Conservation (phyloP, 1,140 invertebrate genomes). For the Heliconius hewitsoni region DNA sequence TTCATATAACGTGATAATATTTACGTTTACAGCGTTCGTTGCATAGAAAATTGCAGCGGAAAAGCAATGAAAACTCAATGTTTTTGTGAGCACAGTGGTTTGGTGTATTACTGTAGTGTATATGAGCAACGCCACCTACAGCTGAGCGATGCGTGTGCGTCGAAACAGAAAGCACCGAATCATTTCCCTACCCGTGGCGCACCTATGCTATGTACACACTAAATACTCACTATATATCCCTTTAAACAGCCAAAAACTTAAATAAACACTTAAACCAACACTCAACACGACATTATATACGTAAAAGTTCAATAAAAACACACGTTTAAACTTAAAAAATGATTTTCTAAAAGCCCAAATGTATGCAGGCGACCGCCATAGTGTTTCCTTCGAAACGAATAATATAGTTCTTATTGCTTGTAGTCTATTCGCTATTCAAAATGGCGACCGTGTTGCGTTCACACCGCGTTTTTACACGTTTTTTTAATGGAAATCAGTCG, state of each 20-base stretch:
- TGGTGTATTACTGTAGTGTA: neutral
- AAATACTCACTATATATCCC: constrained; percentile 78
- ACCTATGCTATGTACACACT: constrained; percentile 78
- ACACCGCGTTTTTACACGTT: constrained; percentile 75
- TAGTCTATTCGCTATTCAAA: constrained; percentile 82
- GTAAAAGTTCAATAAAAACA: constrained; percentile 82
- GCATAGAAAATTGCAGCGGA: constrained; percentile 72
- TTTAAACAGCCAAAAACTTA: constrained; percentile 76
- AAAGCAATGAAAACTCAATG: constrained; percentile 79
- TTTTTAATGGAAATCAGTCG: constrained; percentile 75
- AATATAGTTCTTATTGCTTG: constrained; percentile 82
- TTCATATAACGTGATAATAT: constrained; percentile 52
- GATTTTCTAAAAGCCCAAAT: constrained; percentile 82
- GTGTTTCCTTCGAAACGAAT: constrained; percentile 82
- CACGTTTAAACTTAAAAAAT: constrained; percentile 81
- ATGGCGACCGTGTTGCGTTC: constrained; percentile 81
- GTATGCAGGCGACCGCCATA: constrained; percentile 81
- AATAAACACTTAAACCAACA: constrained; percentile 75
- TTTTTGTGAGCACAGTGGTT: constrained; percentile 68
- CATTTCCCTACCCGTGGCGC: constrained; percentile 82
- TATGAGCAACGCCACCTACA: constrained; percentile 78
- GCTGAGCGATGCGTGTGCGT: constrained; percentile 77
- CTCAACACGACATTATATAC: constrained; percentile 79
- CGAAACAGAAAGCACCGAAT: constrained; percentile 81
- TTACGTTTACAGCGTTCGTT: constrained; percentile 56